These are phyloP conservation scores for Danio aesculapii DNA, from an alignment of 2,797 vertebrate species.

Conservation along the genomic window DNA sequence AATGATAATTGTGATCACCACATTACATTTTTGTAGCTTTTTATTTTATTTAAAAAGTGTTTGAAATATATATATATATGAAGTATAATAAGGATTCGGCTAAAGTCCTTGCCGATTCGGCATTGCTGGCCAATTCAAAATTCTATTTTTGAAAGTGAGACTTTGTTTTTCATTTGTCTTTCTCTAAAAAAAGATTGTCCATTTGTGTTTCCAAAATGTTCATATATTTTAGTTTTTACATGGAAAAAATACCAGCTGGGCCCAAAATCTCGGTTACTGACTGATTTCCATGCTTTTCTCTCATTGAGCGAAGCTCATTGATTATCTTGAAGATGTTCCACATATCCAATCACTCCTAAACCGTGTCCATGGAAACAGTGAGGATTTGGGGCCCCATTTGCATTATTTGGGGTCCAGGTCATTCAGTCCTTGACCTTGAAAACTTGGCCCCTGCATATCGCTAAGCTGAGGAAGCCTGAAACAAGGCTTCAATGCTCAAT, in stretches of 20 bases:
- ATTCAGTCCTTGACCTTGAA: conserved; percentile 81
- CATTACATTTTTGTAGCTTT: background rate
- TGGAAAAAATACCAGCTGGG: background rate
- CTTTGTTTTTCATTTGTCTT: background rate
- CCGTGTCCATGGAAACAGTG: conserved; percentile 68
- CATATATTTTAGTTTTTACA: background rate
- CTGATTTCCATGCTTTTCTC: conserved; percentile 64
- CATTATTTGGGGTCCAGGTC: conserved; percentile 75
- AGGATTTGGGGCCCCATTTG: conserved; percentile 64
- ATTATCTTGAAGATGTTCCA: conserved; percentile 76
- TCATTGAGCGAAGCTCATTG: conserved; percentile 74
- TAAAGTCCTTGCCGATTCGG: background rate
- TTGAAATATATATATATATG: background rate
- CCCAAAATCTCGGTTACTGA: conserved; percentile 55
- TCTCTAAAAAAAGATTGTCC: background rate
- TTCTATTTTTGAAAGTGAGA: background rate
- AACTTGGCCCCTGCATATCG: conserved; percentile 58
- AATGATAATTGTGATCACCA: background rate
- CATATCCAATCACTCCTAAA: conserved; percentile 75
- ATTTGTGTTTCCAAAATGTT: background rate
- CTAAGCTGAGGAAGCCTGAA: conserved; percentile 62
- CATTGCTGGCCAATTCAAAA: background rate
- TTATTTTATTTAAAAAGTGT: background rate
- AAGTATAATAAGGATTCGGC: no score
- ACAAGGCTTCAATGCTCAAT: conserved; percentile 69